These are phyloP conservation scores for Trichomycterus rosablanca DNA, from an alignment of 2,113 vertebrate species.

Conservation along the genomic window DNA sequence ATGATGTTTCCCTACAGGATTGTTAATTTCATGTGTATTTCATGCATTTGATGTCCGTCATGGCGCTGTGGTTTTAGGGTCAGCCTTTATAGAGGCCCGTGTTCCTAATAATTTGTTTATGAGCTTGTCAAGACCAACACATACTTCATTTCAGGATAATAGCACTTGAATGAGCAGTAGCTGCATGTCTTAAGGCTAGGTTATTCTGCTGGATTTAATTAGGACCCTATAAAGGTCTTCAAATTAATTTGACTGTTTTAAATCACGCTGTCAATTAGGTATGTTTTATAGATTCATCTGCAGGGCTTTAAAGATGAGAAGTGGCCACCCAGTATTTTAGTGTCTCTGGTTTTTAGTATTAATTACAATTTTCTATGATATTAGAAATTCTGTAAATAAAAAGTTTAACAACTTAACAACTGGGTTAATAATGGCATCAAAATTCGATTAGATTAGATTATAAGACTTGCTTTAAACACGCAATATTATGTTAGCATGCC, in stretches of 20 bases:
- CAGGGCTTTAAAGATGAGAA: neutral
- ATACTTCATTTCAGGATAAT: conserved; percentile 28
- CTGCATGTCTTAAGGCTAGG: conserved; percentile 20
- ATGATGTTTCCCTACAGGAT: neutral
- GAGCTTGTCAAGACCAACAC: conserved; percentile 28
- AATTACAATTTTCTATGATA: no score
- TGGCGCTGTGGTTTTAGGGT: conserved; percentile 7
- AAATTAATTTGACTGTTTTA: conserved; percentile 1
- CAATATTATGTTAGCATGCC: no score
- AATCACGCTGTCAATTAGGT: conserved; percentile 6
- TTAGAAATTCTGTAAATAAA: no score
- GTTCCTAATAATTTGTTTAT: conserved; percentile 43
- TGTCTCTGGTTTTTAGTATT: no score
- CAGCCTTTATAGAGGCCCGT: conserved; percentile 32
- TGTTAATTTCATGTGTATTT: conserved; percentile 9
- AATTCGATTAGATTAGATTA: no score
- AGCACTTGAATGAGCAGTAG: conserved; percentile 21
- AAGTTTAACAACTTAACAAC: no score
- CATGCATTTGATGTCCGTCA: neutral
- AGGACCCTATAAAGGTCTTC: conserved; percentile 4
- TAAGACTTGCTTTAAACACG: no score
- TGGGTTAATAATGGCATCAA: no score
- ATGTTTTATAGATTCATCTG: neutral
- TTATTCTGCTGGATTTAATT: conserved; percentile 16
- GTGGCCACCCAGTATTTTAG: neutral